Evolutionary conservation across 2,113 vertebrate species (phyloP), one percentile per base, ranked within the genome.

Genomic region (Shinisaurus crocodilurus): DNA sequence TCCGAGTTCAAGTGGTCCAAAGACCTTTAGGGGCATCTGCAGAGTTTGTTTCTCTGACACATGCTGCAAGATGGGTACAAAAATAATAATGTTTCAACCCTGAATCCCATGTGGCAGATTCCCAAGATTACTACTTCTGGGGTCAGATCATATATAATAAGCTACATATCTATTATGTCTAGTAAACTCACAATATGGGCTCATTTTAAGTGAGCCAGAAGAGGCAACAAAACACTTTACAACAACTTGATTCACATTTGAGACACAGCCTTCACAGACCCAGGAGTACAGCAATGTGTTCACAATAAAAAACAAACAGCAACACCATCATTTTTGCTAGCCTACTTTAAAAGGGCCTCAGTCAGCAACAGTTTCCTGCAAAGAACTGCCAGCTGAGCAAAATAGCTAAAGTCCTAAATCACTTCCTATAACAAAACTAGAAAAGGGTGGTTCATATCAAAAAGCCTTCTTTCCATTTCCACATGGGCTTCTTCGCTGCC

Each of bases 361-460:
- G 29, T 75, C 88, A n/a, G 80, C 88, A 84, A 69, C 63, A 48
- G 70, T 63, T 89, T 84, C 54, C 57, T 85, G n/a, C 6, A n/a
- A 57, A 57, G 57, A 83, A 89, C 57, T 85, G 70, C 45, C 57
- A 89, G 6, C 23, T 63, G 18, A 75, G 70, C 70, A 83, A 83
- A 89, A 76, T 84, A 84, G 54, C 34, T 45, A 34, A 65, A 40
- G 70, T 84, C 27, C 69, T 85, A 60, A 76, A 65, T 37, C 54
- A 67, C 40, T 89, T 84, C 70, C 57, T 50, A 85, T 15, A 77
- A 15, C 67, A 84, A 80, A 89, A 6, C 40, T 84, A 65, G 70
- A 65, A 65, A 76, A 13, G 37, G 3, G 1, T 27, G 40, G 70
- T 45, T 75, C 37, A 15, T 45, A 60, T 45, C 50, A 34, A 83